Evolutionary conservation across 2,113 vertebrate genomes (phyloP).

Genomic region (Fukomys damarensis): DNA sequence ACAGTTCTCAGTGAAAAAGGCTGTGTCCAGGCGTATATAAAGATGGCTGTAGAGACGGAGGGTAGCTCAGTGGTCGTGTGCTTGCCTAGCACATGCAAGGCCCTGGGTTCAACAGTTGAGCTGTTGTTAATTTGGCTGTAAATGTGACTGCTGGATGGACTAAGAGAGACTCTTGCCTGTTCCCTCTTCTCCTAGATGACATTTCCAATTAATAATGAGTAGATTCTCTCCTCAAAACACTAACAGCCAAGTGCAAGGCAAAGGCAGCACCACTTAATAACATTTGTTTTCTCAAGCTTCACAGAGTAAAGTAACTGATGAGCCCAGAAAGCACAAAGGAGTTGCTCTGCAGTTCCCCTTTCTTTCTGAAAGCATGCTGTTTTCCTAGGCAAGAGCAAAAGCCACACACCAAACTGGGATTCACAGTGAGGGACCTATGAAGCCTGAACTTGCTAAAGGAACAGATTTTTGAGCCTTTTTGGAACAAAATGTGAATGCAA

Average conservation of each 20-base stretch:
- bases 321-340: not conserved
- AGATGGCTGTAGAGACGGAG: rapidly evolving
- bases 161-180: not conserved
- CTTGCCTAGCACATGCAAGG: no score
- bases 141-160: not conserved
- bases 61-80: rapidly evolving
- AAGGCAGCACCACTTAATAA: not conserved
- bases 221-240: not conserved
- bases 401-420: not conserved
- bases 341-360: rapidly evolving
- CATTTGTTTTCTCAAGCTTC: not conserved
- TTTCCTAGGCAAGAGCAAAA: not conserved
- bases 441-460: not conserved
- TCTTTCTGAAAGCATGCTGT: not conserved
- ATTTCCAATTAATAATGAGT: not conserved
- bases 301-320: not conserved
- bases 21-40: rapidly evolving
- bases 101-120: rapidly evolving
- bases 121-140: not conserved
- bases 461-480: not conserved
- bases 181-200: not conserved
- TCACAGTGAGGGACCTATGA: not conserved
- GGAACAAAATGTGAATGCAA: not conserved
- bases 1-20: not conserved
- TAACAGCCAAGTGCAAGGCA: not conserved